Base-by-base conservation (phyloP, 2,888 invertebrate species). In the Tryphoninae sp. region DNA sequence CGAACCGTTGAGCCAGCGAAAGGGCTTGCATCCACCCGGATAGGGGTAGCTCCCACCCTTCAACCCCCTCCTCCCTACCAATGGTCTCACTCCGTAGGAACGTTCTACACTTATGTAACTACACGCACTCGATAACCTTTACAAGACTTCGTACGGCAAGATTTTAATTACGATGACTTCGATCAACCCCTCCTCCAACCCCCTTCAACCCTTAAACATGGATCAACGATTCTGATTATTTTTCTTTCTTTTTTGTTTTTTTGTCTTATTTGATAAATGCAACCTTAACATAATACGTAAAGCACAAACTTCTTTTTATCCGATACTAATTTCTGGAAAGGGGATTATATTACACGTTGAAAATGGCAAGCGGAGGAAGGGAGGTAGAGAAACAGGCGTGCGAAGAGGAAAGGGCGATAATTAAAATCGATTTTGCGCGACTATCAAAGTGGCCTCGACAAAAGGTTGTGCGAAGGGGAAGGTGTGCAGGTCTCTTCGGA, bases 391-490 rank as follows among this genome's bases (percentile, higher is more conserved):
- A 72, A 72, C 23, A 40, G 42, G 42, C 71, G 69, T 26, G 23
- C 45, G 58, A 68, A 59, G 61, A 40, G 51, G 64, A 59, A 77
- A 71, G 79, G 77, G 71, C 65, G 65, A 80, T 80, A 83, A 83
- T 80, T 78, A 78, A 83, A 80, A 71, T 80, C 78, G 74, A 83
- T 83, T 78, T 49, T 33, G 69, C 67, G 65, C 65, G 62, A 59
- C 67, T 68, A 78, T 78, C 75, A 74, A 69, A 65, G 73, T 74
- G 59, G 8, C 26, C 73, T 78, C 62, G 78, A 76, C 81, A 78
- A 81, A 81, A 73, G 80, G 61, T 75, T 49, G 53, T 55, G 72
- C 23, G 45, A 59, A 51, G 65, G n/a, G n/a, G n/a, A 26, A 22
- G 67, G 51, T 11, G 75, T n/a, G 55, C 16, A 51, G 58, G 71